These are phyloP conservation scores for Nemopilema nomurai DNA, from an alignment of 30 jellyfish, hydroid and myxozoan species.

Conservation along the genomic window DNA sequence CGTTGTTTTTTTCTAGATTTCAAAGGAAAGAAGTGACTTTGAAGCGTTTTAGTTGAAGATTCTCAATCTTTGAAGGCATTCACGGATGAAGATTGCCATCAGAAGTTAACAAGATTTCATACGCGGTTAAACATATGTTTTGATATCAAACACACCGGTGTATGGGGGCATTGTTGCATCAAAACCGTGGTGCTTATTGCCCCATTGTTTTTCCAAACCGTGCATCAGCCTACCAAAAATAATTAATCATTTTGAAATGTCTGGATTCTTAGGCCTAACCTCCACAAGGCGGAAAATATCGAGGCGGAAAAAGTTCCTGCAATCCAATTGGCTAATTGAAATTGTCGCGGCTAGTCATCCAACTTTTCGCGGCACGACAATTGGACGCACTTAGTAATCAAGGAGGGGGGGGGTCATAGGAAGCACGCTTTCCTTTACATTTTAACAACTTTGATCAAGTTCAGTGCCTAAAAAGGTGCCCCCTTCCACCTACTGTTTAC, in stretches of 20 bases:
- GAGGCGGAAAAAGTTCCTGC: too few relatives aligned
- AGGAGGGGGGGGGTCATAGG: too few relatives aligned
- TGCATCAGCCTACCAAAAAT: background rate
- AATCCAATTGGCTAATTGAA: too few relatives aligned
- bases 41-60: background rate
- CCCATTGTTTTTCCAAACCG: background rate
- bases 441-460: too few relatives aligned
- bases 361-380: too few relatives aligned
- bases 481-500: too few relatives aligned
- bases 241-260: too few relatives aligned
- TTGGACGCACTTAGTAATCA: too few relatives aligned
- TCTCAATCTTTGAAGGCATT: background rate
- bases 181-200: background rate
- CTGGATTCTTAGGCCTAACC: background rate
- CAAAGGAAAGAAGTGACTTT: too few relatives aligned
- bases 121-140: background rate
- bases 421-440: too few relatives aligned
- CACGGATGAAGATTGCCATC: background rate
- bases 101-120: background rate
- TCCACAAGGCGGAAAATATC: background rate
- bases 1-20: background rate
- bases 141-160: background rate
- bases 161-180: background rate
- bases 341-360: too few relatives aligned
- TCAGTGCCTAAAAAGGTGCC: too few relatives aligned